Evolutionary conservation across 2,113 vertebrate genomes (phyloP), one percentile per base, ranked within the genome.

Genomic region (Ammodytes dubius): DNA sequence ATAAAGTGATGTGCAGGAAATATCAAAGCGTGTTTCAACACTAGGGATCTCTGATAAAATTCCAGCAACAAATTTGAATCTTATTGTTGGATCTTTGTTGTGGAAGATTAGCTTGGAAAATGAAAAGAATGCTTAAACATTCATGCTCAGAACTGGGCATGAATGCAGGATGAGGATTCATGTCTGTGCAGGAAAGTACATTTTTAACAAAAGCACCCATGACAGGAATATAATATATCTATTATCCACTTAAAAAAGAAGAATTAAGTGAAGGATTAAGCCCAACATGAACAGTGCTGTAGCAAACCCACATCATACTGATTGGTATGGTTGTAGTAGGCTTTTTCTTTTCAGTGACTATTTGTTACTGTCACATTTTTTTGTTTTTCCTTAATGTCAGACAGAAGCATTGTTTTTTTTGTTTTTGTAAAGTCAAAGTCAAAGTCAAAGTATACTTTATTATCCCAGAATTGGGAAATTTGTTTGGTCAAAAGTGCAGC

Each of bases 71-170:
- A 4, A 46, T 59, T 58, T 58, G 3, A 70, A 66, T 87, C 73
- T 59, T 46, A 45, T 46, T 58, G 35, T 50, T 37, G 14, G 4
- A 3, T 70, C n/a, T 54, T 2, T 58, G 68, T 5, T 72, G 17
- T 17, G 35, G 12, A 14, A 74, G 66, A 79, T 83, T 70, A 66
- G 59, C 39, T 35, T 66, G 50, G 8, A 64, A 53, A 81, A 75
- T 53, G 12, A 17, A 74, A 77, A 56, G 59, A 79, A 79, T 72
- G 58, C 65, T 52, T 61, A 53, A 56, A 76, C 7, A 5, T 2
- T 59, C 45, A 10, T 45, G 11, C 10, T 68, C 0, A 49, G 27
- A 77, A 13, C 40, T 70, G 43, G 17, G 17, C 27, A 27, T 27
- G 27, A 8, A 2, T 2, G 54, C n/a, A 54, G 15, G 7, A 15